Base-by-base conservation (phyloP, 2,113 vertebrate genomes). In the Sylvietta virens region DNA sequence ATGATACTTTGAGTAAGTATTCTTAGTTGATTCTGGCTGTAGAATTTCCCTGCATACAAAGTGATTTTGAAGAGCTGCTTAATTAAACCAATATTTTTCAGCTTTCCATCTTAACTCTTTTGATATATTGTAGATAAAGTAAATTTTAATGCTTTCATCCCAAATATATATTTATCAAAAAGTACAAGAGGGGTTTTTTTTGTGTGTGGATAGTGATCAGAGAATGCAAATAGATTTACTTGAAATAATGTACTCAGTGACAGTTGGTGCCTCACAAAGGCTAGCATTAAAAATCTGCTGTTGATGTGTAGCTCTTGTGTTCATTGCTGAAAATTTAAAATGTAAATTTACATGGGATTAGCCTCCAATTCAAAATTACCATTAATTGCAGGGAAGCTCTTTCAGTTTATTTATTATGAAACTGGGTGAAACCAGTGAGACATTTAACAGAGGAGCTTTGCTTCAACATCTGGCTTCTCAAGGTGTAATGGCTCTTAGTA, bases 1-100 rank as follows among this genome's bases (percentile, higher is more conserved):
- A 85, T 91, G 58, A 37, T 95, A 94, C 92, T 96, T 91, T 97
- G 90, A 93, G 78, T 94, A 92, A 94, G 78, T 94, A 90, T 87
- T 96, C 86, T 96, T 91, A 53, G 65, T 95, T 94, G 73, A 91
- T 95, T 95, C 58, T 95, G 87, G 39, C 87, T 95, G 78, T 77
- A 90, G 81, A 94, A 90, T 95, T 96, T 95, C 45, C 15, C 35
- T 92, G 86, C 90, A 90, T 94, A 70, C 81, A 85, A 95, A 97
- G 84, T 92, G 78, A 86, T 95, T 97, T 90, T 97, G 90, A 94
- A 95, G 95, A 92, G 92, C 87, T 96, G 58, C 67, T 87, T 95
- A 92, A 96, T 96, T 58, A 97, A 80, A 95, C 84, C 71, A 90
- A 80, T 94, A 64, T 91, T 96, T 95, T 95, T 78, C 93, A 53